Evolutionary conservation across 2,797 vertebrate species (phyloP), one percentile per base, ranked within the genome.

Genomic region (Cynopterus sphinx): DNA sequence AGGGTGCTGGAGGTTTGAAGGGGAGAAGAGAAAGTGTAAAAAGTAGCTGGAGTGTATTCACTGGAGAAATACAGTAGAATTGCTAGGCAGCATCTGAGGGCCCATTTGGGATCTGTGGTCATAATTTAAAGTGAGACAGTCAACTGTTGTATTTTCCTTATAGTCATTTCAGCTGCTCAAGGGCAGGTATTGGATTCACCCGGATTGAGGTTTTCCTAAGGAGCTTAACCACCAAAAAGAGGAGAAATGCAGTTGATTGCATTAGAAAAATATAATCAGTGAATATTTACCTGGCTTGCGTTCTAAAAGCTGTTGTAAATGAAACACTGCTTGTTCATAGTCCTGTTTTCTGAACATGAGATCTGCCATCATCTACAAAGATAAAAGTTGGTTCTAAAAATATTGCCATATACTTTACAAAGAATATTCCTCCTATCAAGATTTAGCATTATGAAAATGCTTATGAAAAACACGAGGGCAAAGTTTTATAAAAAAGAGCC

Each of bases 291-390:
- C 99, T 98, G 99, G 99, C 97, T 99, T 99, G 91, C 98, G 98
- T 96, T 99, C 99, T 97, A 99, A 98, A 43, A 99, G 99, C 96
- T 99, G 99, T 74, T 99, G 99, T 97, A 99, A 99, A 97, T 99
- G 99, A 96, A 99, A 99, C 88, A 99, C 98, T 19, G 99, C 99
- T 98, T 99, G 99, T 81, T 99, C 99, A 4, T 99, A 99, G 98
- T 99, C 99, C 96, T 99, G 99, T 97, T 99, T 99, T 98, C 99
- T 99, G 98, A 99, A 99, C 99, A 99, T 99, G 93, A 99, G 98
- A 97, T 99, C 99, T 90, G 99, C 99, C 99, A 99, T 99, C 99
- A 99, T 99, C 99, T 99, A 98, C 61, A 97, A 91, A 87, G 98
- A 91, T 49, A 98, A 97, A 97, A 75, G 91, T 12, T 75, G 43